Evolutionary conservation across 30 jellyfish, hydroid and myxozoan species (phyloP), one percentile per base, ranked within the genome.

Genomic region (Aurelia coerulea): DNA sequence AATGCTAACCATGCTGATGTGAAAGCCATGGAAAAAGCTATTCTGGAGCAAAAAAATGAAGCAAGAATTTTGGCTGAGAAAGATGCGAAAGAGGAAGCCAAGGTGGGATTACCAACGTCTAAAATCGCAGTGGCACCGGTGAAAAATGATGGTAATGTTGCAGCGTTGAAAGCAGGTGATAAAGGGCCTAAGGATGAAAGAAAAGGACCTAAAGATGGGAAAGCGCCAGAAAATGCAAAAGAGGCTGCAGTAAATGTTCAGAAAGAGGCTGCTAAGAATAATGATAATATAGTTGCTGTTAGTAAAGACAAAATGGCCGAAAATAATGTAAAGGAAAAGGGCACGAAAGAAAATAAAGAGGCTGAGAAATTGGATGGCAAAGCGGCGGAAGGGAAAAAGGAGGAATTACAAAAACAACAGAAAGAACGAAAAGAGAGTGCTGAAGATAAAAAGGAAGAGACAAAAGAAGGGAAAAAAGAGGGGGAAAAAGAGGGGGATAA

Each of bases 181-280:
- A 46, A 11, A 60, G 70, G 35, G 1, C 35, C 32, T 60, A 60
- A 60, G 70, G 70, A 23, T 60, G 70, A 60, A 3, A 23, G 70
- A 60, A 37, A 60, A 17, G 15, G 35, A 37, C 11, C 31, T 17
- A 13, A 60, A 23, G 70, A 9, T 46, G 1, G 13, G 15, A 19
- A 53, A 74, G 10, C 19, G 46, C n/a, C 29, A 74, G 85, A 52
- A 17, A 74, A 52, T 10, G 70, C 31, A 60, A 60, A n/a, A 4
- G 70, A 17, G 70, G 70, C 70, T n/a, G 70, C 34, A 60, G 35
- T 32, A 23, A 31, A 72, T n/a, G 82, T 31, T 72, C 32, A 35
- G 65, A 63, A 78, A 13, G 62, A 46, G 12, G 52, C 19, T 34
- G 90, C 33, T 10, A 68, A 79, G 60, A 23, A 56, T 8, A 16